Evolutionary conservation across 1,140 invertebrate genomes (phyloP), one percentile per base, ranked within the genome.

Genomic region (Caenorhabditis brenneri): DNA sequence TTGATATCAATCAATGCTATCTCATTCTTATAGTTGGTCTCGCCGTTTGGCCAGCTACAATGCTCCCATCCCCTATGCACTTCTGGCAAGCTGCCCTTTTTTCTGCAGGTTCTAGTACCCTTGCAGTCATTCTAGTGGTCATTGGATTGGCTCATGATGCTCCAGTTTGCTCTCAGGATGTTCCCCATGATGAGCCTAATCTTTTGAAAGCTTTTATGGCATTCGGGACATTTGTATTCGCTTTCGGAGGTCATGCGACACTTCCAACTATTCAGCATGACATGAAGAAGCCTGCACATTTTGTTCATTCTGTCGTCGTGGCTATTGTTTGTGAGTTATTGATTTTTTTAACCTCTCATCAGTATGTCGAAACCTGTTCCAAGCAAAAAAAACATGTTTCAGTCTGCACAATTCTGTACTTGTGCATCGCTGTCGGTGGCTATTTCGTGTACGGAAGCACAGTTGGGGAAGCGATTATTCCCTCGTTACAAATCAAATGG

Each of bases 1-100:
- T 94, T 12, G 86, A 93, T 19, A 58, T 91, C 33, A 82, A 9
- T 88, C 92, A 88, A 84, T 95, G 94, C 88, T 90, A 92, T 42
- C 94, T 94, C 92, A 93, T 94, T 84, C 88, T 94, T 2, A 91
- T 94, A 1, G 93, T 95, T 16, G 93, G 93, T 0, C 90, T 91
- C 0, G 87, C 92, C 0, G 91, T 95, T 69, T 93, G 93, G 9
- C 94, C 94, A 0, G 88, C 94, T 0, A 93, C 94, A 86, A 94
- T 94, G 92, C 92, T 94, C 1, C 94, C 94, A 42, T 93, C 94
- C 6, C 94, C 94, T 2, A 94, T 94, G 88, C 94, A 94, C 87
- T 94, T 94, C 89, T 93, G 93, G 94, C 82, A 83, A 79, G 42
- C 65, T 9, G 84, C 87, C 60, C 86, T 86, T 60, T 82, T 87